Base-by-base conservation (phyloP, 64 coral and sea anemone species). In the Montipora efflorescens region DNA sequence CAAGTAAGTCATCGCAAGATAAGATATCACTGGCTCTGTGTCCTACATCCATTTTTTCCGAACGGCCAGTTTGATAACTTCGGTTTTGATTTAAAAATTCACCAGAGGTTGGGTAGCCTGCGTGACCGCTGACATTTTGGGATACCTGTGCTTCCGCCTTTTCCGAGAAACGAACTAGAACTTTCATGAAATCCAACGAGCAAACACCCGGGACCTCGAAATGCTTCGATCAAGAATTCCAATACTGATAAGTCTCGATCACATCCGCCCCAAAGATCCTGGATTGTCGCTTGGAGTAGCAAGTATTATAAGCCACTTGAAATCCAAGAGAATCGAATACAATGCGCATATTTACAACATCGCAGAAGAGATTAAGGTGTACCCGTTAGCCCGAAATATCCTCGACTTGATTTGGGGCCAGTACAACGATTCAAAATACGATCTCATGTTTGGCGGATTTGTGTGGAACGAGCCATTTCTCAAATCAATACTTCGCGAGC, bases 381-480 rank as follows among this genome's bases (percentile, higher is more conserved):
- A 18, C 64, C 51, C 50, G 14, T 45, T 75, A 59, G 71, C 71
- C 23, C 36, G 87, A 51, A 62, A 78, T 16, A 77, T 76, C 55
- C 71, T 75, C 55, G 87, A 89, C 20, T 59, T 16, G 0, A 51
- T 89, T 36, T 77, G 87, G 87, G 46, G 74, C 0, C 71, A 62
- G 3, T 77, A 59, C 73, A 78, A 85, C 18, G 82, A 85, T 68
- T 13, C 87, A 8, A 75, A 78, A 36, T 76, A 75, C 52, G 87
- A 89, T 61, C 55, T 89, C 18, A 61, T 75, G 50, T 76, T 89
- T 77, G 87, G 87, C 10, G 87, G 71, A 14, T 89, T 89, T 75
- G 75, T 89, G 28, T 89, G 87, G 87, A 89, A 89, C 15, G 87
- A 89, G 75, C 71, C 70, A 1, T 89, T 77, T 45, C n/a, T 89